These are phyloP conservation scores for Tolypeutes matacus DNA, from an alignment of 2,797 vertebrate genomes.

Conservation along the genomic window DNA sequence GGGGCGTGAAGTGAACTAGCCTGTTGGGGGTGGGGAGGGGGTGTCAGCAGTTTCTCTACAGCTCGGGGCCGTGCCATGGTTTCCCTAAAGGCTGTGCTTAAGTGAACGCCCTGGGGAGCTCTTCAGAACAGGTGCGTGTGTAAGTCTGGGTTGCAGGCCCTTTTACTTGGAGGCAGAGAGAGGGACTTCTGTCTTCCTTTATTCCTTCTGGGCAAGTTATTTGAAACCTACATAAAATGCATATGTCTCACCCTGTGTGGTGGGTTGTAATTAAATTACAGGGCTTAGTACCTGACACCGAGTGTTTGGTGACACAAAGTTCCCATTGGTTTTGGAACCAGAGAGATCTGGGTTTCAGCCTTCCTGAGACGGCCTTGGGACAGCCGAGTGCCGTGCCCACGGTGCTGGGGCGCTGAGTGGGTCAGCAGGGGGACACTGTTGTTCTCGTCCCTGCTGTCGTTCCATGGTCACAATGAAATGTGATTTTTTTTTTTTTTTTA, in stretches of 20 bases:
- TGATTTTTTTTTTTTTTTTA: too few species aligned
- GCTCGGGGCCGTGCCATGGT: not conserved
- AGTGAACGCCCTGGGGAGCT: too few species aligned
- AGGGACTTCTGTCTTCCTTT: not conserved
- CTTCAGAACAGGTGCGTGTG: too few species aligned
- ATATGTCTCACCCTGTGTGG: not conserved
- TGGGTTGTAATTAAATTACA: not conserved
- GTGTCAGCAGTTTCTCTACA: fast-evolving
- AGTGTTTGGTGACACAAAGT: not conserved
- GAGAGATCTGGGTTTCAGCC: too few species aligned
- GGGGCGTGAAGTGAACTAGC: not conserved
- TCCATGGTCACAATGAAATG: not conserved
- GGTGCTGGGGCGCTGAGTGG: too few species aligned
- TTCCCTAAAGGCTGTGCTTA: too few species aligned
- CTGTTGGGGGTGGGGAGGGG: fast-evolving
- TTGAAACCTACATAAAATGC: not conserved
- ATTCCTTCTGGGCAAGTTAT: fast-evolving
- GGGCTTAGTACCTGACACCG: not conserved
- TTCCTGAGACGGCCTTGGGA: too few species aligned
- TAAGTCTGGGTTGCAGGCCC: fast-evolving
- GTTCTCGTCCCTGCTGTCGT: too few species aligned
- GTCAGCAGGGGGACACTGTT: too few species aligned
- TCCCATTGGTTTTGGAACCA: not conserved
- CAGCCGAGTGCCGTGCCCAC: too few species aligned
- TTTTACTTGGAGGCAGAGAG: fast-evolving